These are phyloP conservation scores for Etheostoma cragini DNA, from an alignment of 2,113 vertebrate species.

Conservation along the genomic window DNA sequence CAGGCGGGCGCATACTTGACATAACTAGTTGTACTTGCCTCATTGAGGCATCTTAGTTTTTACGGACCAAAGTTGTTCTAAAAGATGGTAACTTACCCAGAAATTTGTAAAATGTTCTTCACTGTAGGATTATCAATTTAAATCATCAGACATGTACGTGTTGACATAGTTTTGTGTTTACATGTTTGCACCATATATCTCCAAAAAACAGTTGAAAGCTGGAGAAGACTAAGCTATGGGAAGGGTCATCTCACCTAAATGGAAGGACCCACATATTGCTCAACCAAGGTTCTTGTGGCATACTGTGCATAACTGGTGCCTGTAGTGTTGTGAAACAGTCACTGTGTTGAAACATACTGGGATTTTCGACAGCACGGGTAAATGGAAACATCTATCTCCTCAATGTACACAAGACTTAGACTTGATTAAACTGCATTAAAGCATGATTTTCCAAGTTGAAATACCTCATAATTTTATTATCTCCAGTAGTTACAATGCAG, in stretches of 20 bases:
- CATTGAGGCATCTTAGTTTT: constrained; percentile 33
- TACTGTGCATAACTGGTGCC: constrained; percentile 8
- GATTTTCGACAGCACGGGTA: background rate
- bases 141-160: background rate
- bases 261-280: constrained; percentile 27
- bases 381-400: constrained; percentile 1
- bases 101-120: constrained; percentile 25
- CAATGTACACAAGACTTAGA: background rate
- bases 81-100: constrained; percentile 15
- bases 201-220: constrained; percentile 54
- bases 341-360: constrained; percentile 25
- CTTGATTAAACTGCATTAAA: background rate
- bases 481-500: background rate
- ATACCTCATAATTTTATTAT: constrained; percentile 1
- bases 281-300: background rate
- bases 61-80: background rate
- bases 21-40: constrained; percentile 53
- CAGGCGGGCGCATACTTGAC: constrained; percentile 58
- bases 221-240: constrained; percentile 58
- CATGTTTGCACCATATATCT: background rate
- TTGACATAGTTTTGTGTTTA: background rate
- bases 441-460: background rate
- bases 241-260: constrained; percentile 59
- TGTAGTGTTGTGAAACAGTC: constrained; percentile 34
- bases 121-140: background rate